Evolutionary conservation across 2,888 invertebrate species (phyloP), one percentile per base, ranked within the genome.

Genomic region (Thymelicus lineola): DNA sequence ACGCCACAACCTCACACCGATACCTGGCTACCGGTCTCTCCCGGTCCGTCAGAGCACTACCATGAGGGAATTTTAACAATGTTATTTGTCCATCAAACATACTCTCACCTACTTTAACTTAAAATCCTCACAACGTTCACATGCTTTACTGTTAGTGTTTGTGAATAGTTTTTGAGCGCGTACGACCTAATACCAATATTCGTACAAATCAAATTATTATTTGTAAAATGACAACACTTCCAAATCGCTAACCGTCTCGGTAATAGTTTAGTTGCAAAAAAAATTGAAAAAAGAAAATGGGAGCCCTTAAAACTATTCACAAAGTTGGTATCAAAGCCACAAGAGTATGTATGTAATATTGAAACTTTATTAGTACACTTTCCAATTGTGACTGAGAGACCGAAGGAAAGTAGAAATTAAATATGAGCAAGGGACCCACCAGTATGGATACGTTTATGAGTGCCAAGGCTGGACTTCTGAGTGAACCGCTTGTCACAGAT

Each of bases 381-480:
- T 78, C 75, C 75, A 79, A 84, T 89, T 92, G 92, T 90, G 92
- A 88, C 92, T 92, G 81, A 78, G 93, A 92, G 77, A 91, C 93
- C 92, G 83, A 84, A 83, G 81, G 83, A 83, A 88, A 86, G 88
- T 84, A 86, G 88, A 77, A 89, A 84, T 82, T 85, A 84, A 89
- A 90, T 90, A 84, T 89, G 69, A 69, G 53, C 88, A 89, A 89
- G 91, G 91, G 92, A 94, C 94, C 94, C 96, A 94, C 94, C 94
- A 80, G 96, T 96, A 89, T 97, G 97, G 82, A 96, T 96, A 85
- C 96, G 95, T 88, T 96, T 96, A 94, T 97, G 97, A 82, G 97
- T 97, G 91, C 97, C 97, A 81, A 97, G 94, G 91, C 97, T 97
- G 86, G 96, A 96, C 93, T 97, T 97, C 94, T 97, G 97, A 78